These are phyloP conservation scores for Heliocidaris erythrogramma DNA, from an alignment of 35 echinoderm and acorn worm species.

Conservation along the genomic window DNA sequence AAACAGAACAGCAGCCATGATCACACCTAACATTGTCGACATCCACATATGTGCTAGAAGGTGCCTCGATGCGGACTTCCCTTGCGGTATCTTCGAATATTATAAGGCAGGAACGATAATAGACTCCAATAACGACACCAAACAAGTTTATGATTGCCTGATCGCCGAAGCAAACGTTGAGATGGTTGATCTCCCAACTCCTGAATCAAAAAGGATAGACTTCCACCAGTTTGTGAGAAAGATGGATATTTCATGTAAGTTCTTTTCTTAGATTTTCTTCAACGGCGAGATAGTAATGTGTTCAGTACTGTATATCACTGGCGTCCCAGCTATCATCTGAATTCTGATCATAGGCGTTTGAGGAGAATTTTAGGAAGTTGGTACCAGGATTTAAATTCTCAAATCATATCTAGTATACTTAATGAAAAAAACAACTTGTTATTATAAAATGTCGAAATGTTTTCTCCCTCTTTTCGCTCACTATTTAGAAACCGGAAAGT, in stretches of 20 bases:
- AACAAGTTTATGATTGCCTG: not conserved
- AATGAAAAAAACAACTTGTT: too few relatives aligned
- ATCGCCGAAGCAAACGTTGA: not conserved
- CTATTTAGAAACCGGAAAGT: too few relatives aligned
- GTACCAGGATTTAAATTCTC: too few relatives aligned
- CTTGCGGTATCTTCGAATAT: not conserved
- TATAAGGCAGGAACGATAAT: not conserved
- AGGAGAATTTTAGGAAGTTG: too few relatives aligned
- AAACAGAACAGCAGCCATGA: not conserved
- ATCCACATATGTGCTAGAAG: conserved; percentile 5
- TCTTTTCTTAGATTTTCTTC: not conserved
- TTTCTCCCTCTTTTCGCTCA: too few relatives aligned
- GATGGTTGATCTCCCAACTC: not conserved
- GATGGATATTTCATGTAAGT: not conserved
- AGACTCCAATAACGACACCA: not conserved
- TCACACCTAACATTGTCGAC: not conserved
- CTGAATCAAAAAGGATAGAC: not conserved
- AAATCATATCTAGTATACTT: too few relatives aligned
- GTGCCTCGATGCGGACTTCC: conserved; percentile 16
- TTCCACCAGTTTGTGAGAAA: conserved; percentile 15
- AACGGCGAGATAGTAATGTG: too few relatives aligned
- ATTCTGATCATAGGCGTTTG: too few relatives aligned
- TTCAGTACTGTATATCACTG: too few relatives aligned
- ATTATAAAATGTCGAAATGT: too few relatives aligned
- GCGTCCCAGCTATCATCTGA: too few relatives aligned